Evolutionary conservation across 2,797 vertebrate genomes (phyloP), one percentile per base, ranked within the genome.

Genomic region (Parauchenoglanis punctatus): DNA sequence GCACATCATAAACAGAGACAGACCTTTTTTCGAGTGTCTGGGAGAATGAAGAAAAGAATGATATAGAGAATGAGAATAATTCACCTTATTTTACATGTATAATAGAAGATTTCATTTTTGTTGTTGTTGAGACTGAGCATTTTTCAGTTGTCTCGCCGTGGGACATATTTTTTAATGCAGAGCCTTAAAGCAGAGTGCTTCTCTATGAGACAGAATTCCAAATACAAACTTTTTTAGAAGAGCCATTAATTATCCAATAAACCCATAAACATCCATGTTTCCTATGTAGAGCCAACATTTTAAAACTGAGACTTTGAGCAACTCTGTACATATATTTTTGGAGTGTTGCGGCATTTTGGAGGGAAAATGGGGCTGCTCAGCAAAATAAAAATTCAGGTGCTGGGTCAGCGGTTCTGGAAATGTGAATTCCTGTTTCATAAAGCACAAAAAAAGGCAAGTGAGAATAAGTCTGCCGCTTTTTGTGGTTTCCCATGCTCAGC

Each of bases 1-100:
- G 63, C 44, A 92, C 94, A 11, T 94, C 94, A 90, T 96, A 96
- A 91, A 96, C 90, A 17, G 95, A 96, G 56, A 86, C 72, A 46
- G 94, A 83, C 18, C 90, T 92, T 88, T 89, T 1, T 49, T 94
- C 91, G 1, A 96, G 93, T 81, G 91, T 92, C 96, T 96, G 88
- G 82, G 54, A 91, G 8, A 90, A 89, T n/a, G 73, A 23, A 20
- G 35, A 2, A 11, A 63, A 58, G 23, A 63, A 63, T 13, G n/a
- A 59, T 49, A 73, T 56, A 40, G 13, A 70, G 73, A 70, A 72
- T 61, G 12, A 72, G 63, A 70, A 63, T 61, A 7, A 72, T 28
- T 12, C n/a, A 67, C 23, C 23, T 81, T 59, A 59, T 23, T n/a
- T 61, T 63, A 44, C 58, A 61, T 28, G 18, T 52, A 13, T 31